Base-by-base conservation (phyloP, 2,113 vertebrate species). In the Chaetura pelagica region DNA sequence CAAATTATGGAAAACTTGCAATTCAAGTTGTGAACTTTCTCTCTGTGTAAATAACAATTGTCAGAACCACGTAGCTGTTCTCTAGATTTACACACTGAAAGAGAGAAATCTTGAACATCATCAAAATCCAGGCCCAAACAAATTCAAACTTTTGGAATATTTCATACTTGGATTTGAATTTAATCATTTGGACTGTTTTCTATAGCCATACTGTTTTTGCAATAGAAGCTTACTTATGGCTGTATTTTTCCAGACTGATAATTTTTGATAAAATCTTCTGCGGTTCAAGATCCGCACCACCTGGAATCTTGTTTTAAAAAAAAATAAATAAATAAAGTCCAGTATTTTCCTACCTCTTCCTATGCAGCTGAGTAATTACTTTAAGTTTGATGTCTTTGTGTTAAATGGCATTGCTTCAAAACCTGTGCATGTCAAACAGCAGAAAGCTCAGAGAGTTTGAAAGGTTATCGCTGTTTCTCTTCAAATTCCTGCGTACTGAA, bases 381-480 rank as follows among this genome's bases (percentile, higher is more conserved):
- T 90, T 75, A 66, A 84, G 90, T 92, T 77, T 84, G 74, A 88
- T 75, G 80, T 61, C 91, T 91, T 90, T 86, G 89, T 93, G 80
- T 94, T 91, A 94, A 92, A 94, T 90, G 88, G 88, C 92, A 95
- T 76, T 74, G 84, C 96, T 98, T 98, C 96, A 93, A 97, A 96
- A 71, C 71, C 84, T 90, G 77, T 68, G 75, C 59, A 83, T 91
- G 97, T 94, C 96, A 94, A 95, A 79, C 89, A 96, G 55, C 35
- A 94, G 94, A 97, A 97, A 95, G 69, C 92, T 89, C 15, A 73
- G 61, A 69, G 76, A 66, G 73, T 96, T 96, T 96, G 97, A 98
- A 97, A 98, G 96, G 97, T 79, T 96, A 96, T 97, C 91, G 0
- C 96, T 90, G 93, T 97, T 98, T 98, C 97, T 98, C 98, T 97